Conservation (phyloP, 2,797 vertebrate genomes). For the Notoglanidium macrostoma region DNA sequence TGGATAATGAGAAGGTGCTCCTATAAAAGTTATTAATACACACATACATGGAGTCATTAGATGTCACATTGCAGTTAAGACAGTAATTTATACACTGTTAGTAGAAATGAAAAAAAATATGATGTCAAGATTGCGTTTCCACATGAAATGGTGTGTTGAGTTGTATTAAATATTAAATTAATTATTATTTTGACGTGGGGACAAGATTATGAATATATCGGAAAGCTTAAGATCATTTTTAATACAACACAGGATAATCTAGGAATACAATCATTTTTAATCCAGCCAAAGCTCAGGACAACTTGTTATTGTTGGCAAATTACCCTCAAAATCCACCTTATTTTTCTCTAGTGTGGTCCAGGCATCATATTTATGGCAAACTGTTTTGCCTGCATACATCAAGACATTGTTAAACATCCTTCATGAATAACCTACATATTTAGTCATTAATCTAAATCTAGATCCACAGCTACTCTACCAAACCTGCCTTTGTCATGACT, state of each 20-base stretch:
- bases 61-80: not conserved
- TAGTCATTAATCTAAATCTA: conserved; percentile 15
- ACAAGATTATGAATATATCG: not conserved
- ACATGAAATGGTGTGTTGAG: not conserved
- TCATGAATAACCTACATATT: conserved; percentile 28
- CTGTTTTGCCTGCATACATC: conserved; percentile 24
- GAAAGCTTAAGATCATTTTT: not conserved
- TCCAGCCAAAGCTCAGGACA: not conserved
- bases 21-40: not conserved
- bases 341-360: not conserved
- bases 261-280: not conserved
- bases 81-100: not conserved
- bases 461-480: not conserved
- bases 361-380: not conserved
- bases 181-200: not conserved
- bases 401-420: conserved; percentile 5
- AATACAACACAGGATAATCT: not conserved
- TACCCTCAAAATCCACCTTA: not conserved
- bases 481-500: conserved; percentile 35
- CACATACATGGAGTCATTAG: not conserved
- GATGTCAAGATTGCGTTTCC: not conserved
- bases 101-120: not conserved
- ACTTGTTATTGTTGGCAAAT: not conserved
- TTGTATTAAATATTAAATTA: not conserved
- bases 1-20: not conserved